A percentile compares a stretch with the other conserved stretches of the same genome.
phyloP scores from a whole-genome alignment of 2,888 invertebrate species.

The Heliothis peltigera region DNA sequence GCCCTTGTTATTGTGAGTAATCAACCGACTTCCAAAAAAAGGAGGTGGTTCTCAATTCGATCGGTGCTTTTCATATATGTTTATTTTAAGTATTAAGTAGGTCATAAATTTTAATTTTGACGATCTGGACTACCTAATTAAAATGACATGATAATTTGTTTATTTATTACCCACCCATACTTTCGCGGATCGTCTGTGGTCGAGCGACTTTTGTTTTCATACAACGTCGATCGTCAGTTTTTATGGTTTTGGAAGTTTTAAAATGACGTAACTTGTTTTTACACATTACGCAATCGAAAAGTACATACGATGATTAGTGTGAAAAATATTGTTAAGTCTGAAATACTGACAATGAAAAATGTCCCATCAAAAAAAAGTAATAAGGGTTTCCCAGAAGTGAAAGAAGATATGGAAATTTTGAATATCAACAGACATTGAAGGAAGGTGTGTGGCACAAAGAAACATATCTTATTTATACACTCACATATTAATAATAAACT shows the following conservation, averaged over 20 bases:
- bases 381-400: not conserved
- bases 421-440: no score
- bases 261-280: conserved; percentile 43
- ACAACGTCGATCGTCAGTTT: conserved; percentile 15
- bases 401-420: no score
- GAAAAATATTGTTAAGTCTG: not conserved
- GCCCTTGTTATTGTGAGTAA: no score
- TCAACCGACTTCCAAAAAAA: no score
- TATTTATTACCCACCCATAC: not conserved
- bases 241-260: conserved; percentile 42
- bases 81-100: no score
- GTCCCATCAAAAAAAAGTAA: not conserved
- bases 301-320: not conserved
- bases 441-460: no score
- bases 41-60: no score
- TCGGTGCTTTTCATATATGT: no score
- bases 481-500: no score
- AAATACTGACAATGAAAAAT: conserved; percentile 3
- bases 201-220: conserved; percentile 19
- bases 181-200: conserved; percentile 13
- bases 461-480: no score
- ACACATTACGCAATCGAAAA: conserved; percentile 29
- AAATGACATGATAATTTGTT: not conserved
- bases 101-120: no score
- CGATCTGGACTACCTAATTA: not conserved